Evolutionary conservation across 1,140 invertebrate species (phyloP).

Genomic region (Aphaenogaster ashmeadi): DNA sequence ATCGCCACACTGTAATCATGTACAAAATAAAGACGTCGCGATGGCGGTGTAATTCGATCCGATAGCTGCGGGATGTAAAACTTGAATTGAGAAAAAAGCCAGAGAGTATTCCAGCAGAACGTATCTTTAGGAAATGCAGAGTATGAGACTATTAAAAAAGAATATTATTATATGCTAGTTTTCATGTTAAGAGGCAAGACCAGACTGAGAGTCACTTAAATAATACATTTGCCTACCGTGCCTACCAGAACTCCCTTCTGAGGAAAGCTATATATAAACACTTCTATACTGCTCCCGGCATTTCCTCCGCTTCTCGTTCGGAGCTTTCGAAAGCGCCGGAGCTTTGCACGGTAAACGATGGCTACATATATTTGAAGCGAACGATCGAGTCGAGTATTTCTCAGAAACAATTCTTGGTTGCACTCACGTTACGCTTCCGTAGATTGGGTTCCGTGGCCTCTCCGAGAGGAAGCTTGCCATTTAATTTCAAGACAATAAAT

Average conservation of each 20-base stretch:
- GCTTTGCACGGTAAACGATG: constrained; percentile 17
- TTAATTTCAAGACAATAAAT: constrained; percentile 20
- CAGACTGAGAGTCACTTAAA: constrained; percentile 19
- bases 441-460: constrained; percentile 4
- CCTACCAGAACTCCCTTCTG: constrained; percentile 28
- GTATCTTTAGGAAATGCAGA: background rate
- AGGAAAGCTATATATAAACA: constrained; percentile 55
- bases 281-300: constrained; percentile 11
- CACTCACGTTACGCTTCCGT: background rate
- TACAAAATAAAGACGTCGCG: background rate
- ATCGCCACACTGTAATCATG: background rate
- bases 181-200: background rate
- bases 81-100: background rate
- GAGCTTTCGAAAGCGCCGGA: constrained; percentile 41
- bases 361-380: constrained; percentile 38
- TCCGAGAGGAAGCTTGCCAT: constrained; percentile 6
- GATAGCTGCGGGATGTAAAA: background rate
- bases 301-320: constrained; percentile 34
- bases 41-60: background rate
- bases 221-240: background rate
- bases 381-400: constrained; percentile 45
- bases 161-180: background rate
- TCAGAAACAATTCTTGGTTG: constrained; percentile 35
- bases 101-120: background rate
- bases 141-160: background rate